phyloP scores from a whole-genome alignment of 2,888 invertebrate genomes.

The Zonitis immaculata region DNA sequence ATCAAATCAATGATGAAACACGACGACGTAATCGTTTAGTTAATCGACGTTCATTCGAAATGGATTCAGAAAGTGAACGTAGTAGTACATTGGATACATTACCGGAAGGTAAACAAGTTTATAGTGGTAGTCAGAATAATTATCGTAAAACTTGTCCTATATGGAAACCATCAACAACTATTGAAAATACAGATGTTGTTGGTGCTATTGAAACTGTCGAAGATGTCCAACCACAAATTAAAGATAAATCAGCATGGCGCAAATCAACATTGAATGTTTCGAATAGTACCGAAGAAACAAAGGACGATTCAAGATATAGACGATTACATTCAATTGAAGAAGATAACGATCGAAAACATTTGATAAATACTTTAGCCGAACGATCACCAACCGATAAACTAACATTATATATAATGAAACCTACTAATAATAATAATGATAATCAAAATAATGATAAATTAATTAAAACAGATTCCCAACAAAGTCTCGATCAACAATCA shows the following conservation, averaged over 20 bases:
- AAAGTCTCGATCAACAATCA: slow-evolving; percentile 19
- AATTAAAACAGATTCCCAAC: slow-evolving; percentile 24
- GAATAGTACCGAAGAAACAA: slow-evolving; percentile 62
- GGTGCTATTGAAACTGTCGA: slow-evolving; percentile 82
- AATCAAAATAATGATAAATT: slow-evolving; percentile 2
- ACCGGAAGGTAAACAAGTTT: slow-evolving; percentile 63
- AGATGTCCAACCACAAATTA: slow-evolving; percentile 67
- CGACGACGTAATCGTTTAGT: slow-evolving; percentile 60
- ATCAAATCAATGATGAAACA: slow-evolving; percentile 66
- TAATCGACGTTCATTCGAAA: slow-evolving; percentile 75
- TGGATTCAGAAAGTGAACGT: slow-evolving; percentile 83
- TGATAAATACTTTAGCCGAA: slow-evolving; percentile 55
- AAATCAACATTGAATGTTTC: slow-evolving; percentile 64
- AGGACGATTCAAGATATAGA: slow-evolving; percentile 57
- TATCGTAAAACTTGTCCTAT: slow-evolving; percentile 67
- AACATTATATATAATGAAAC: slow-evolving; percentile 57
- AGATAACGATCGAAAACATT: slow-evolving; percentile 50
- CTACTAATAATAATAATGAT: slow-evolving; percentile 36
- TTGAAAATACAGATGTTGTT: slow-evolving; percentile 79
- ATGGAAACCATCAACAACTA: slow-evolving; percentile 73
- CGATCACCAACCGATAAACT: slow-evolving; percentile 52
- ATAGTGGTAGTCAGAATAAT: slow-evolving; percentile 46
- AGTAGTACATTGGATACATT: slow-evolving; percentile 68
- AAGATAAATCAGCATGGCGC: slow-evolving; percentile 74
- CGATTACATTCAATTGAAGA: slow-evolving; percentile 56